Conservation (phyloP, 2,888 invertebrate species). For the Deroplatys truncata region DNA sequence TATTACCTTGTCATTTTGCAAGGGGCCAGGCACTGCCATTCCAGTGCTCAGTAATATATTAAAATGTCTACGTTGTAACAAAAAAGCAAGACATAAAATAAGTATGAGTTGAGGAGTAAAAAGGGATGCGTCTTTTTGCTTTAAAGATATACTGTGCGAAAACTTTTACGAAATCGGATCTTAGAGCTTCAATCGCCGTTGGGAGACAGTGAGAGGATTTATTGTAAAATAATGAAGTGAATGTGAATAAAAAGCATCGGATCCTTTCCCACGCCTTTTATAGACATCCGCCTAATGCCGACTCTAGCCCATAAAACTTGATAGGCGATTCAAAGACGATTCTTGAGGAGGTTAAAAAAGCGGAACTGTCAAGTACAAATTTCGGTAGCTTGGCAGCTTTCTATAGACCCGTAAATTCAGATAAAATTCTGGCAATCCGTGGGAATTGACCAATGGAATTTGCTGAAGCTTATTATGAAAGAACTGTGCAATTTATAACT, state of each 20-base stretch:
- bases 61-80: neutral
- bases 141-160: neutral
- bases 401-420: neutral
- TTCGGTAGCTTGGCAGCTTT: neutral
- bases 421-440: neutral
- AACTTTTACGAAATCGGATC: neutral
- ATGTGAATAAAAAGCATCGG: neutral
- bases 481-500: no score
- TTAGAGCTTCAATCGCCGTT: neutral
- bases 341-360: neutral
- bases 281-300: neutral
- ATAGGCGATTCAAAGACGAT: neutral
- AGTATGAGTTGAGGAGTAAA: neutral
- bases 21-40: neutral
- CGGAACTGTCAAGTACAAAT: neutral
- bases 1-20: neutral
- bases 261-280: neutral
- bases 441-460: neutral
- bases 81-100: neutral
- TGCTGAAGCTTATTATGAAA: neutral
- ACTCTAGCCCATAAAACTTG: neutral
- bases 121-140: no score
- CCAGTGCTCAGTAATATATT: neutral
- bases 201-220: neutral
- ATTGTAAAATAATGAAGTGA: neutral